phyloP scores from a whole-genome alignment of 2,797 vertebrate genomes.

The Chelon auratus region DNA sequence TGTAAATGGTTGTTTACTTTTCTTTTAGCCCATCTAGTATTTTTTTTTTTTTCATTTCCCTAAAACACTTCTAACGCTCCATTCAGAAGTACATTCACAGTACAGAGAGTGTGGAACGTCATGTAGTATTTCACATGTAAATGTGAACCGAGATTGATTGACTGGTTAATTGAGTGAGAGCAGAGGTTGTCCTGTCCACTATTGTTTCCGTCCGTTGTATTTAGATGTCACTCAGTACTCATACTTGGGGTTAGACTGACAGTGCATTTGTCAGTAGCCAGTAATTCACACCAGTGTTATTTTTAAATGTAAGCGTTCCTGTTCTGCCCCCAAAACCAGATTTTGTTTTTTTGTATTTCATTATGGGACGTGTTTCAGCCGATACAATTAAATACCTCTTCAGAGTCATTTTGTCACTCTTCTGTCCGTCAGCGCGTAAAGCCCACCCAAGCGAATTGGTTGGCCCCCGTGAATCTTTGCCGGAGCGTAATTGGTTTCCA shows the following conservation, averaged over 20 bases:
- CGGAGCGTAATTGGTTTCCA: no score
- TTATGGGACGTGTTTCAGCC: no score
- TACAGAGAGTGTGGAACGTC: background rate
- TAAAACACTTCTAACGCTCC: conserved; percentile 4
- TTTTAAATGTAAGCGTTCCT: no score
- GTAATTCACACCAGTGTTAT: background rate
- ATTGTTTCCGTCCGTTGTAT: background rate
- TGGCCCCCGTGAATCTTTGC: no score
- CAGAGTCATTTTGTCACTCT: no score
- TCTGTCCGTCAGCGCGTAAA: no score
- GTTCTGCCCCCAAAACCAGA: background rate
- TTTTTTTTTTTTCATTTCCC: conserved; percentile 14
- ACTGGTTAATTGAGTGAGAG: background rate
- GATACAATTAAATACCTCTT: no score
- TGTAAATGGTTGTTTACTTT: conserved; percentile 51
- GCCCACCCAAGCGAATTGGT: no score
- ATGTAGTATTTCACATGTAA: background rate
- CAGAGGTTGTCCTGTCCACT: background rate
- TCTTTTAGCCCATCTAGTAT: conserved; percentile 23
- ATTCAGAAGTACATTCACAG: conserved; percentile 28
- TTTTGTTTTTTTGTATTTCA: background rate
- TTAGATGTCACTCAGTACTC: background rate
- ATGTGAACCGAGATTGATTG: background rate
- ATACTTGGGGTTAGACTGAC: conserved; percentile 26
- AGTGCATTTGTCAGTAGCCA: background rate